Conservation (phyloP, 2,113 vertebrate genomes). For the Caloenas nicobarica region DNA sequence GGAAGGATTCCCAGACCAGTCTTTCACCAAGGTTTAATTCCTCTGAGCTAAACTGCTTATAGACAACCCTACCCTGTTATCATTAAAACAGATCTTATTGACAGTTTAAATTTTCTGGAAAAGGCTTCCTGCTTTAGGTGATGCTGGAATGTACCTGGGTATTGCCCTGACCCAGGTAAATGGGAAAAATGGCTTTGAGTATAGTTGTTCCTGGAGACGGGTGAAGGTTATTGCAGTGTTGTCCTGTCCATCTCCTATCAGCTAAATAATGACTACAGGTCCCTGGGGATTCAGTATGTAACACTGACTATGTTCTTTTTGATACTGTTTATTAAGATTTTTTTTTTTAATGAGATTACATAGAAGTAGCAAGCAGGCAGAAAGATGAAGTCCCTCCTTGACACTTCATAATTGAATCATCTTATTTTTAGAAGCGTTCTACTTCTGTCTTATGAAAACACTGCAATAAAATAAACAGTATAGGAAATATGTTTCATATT, state of each 20-base stretch:
- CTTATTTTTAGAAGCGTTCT: neutral
- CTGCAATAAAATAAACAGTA: neutral
- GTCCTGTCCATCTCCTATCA: neutral
- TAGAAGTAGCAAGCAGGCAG: neutral
- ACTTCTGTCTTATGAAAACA: neutral
- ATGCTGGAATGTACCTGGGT: neutral
- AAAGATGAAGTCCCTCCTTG: neutral
- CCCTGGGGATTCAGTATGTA: neutral
- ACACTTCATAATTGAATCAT: neutral
- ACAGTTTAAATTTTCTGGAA: neutral
- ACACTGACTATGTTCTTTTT: neutral
- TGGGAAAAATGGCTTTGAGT: neutral
- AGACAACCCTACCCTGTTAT: neutral
- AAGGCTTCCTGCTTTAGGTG: neutral
- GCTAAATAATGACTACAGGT: neutral
- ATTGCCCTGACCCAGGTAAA: neutral
- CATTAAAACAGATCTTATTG: neutral
- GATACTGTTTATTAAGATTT: neutral
- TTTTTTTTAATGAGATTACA: neutral
- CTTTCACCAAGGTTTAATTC: neutral
- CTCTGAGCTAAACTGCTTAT: neutral
- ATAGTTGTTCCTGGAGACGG: accelerated
- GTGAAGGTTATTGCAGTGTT: neutral
- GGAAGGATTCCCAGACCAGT: neutral
- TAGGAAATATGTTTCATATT: neutral